Percentiles rank a stretch among this genome's conserved stretches.
Evolutionary conservation across 2,888 invertebrate species (phyloP).

Genomic region (Limnephilus lunatus): DNA sequence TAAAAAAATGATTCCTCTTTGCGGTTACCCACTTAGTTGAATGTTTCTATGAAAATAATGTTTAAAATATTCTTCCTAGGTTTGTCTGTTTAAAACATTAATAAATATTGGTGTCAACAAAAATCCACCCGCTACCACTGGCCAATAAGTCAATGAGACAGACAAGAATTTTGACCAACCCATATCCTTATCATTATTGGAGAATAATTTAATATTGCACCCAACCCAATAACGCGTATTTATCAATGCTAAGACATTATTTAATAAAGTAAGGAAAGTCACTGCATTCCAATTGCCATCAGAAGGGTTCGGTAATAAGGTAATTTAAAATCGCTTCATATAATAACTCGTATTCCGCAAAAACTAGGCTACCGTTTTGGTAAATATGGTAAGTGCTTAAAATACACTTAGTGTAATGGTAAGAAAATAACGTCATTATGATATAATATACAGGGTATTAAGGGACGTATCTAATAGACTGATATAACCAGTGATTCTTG

Average conservation of each 20-base stretch:
- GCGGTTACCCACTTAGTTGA: too few species aligned
- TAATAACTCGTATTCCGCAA: background rate
- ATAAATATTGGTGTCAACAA: background rate
- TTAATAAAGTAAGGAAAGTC: background rate
- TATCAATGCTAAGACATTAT: background rate
- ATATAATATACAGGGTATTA: too few species aligned
- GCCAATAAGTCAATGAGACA: background rate
- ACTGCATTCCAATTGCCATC: background rate
- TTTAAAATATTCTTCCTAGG: too few species aligned
- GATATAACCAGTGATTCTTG: too few species aligned
- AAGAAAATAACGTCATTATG: too few species aligned
- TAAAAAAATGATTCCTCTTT: too few species aligned
- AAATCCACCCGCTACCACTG: background rate
- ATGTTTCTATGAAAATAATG: too few species aligned
- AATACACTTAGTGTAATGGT: too few species aligned
- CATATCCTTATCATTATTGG: background rate
- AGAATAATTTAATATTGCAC: background rate
- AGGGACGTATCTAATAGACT: too few species aligned
- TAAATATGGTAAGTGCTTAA: background rate
- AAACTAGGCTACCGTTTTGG: background rate
- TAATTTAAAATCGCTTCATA: background rate
- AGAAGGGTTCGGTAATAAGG: background rate
- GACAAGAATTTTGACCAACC: background rate
- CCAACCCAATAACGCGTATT: background rate
- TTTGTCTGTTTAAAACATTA: background rate